Base-by-base conservation (phyloP, 2,797 vertebrate genomes). In the Lepidocolaptes lacrymiger region DNA sequence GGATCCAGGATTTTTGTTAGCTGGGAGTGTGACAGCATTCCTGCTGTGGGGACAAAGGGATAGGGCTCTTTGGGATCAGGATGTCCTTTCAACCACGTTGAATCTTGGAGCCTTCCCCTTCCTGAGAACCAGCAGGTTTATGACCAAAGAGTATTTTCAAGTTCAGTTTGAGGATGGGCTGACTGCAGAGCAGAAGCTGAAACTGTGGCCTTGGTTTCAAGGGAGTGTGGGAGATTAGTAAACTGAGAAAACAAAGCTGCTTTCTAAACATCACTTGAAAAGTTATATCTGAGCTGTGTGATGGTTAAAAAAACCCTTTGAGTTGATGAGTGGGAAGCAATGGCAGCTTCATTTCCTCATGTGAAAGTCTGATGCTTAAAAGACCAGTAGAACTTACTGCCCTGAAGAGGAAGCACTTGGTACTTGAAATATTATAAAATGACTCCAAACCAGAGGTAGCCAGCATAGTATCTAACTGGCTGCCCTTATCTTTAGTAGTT, bases 381-480 rank as follows among this genome's bases (percentile, higher is more conserved):
- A 71, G 24, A 26, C 10, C 22, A 22, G 19, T 39, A 81, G 80
- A 22, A 10, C 54, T 43, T 22, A 22, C 36, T 61, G 17, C 23
- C 32, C 44, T 79, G 67, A n/a, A 49, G 39, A 39, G 8, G 30
- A 51, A 67, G 8, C 72, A 6, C 21, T 44, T 17, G 17, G 27
- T 43, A 8, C 59, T 44, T 16, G 34, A 61, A 24, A 3, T 59
- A 12, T 34, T 52, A 12, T 2, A 10, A 58, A 74, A 28, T 30
- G 24, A 56, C 5, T 54, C 27, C 4, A 14, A 44, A 75, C 0
- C 52, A 61, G 56, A 64, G 63, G 32, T 9, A 67, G 32, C 26
- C 72, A 62, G 54, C 14, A 2, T 1, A 24, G 68, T 7, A 2
- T 22, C 1, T 16, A 2, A 37, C 3, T 34, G 71, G 8, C 41